These are phyloP conservation scores for Ormyrus pomaceus DNA, from an alignment of 2,888 invertebrate genomes.

Conservation along the genomic window DNA sequence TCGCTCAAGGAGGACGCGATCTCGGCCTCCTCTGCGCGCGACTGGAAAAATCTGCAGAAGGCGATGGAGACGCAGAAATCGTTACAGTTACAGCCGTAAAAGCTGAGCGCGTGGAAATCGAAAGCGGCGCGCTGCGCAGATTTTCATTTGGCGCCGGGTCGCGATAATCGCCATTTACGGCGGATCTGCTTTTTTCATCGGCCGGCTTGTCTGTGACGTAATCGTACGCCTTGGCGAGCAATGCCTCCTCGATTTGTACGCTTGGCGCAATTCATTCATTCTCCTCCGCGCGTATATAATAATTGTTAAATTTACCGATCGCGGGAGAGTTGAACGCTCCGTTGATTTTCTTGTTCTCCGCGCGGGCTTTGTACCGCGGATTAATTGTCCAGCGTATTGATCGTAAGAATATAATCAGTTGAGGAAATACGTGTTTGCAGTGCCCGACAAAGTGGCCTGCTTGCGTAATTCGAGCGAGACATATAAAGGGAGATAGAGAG, in stretches of 20 bases:
- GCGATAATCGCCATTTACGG: constrained; percentile 50
- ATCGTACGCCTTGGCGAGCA: neutral
- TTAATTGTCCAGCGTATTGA: too few species aligned
- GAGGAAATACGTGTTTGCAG: too few species aligned
- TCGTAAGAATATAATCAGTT: too few species aligned
- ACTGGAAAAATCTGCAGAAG: neutral
- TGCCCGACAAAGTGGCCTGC: too few species aligned
- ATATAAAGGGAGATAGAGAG: neutral
- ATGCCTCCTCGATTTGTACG: constrained; percentile 10
- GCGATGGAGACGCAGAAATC: constrained; percentile 31
- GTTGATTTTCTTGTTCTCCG: too few species aligned
- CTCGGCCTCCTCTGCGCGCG: constrained; percentile 3
- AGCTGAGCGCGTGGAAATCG: constrained; percentile 30
- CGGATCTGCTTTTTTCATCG: constrained; percentile 32
- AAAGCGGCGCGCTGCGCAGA: constrained; percentile 23
- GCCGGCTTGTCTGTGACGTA: neutral
- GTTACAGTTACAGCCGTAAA: constrained; percentile 34
- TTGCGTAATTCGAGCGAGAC: too few species aligned
- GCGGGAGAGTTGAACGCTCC: constrained; percentile 30
- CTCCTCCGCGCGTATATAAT: constrained; percentile 23
- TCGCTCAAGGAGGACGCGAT: constrained; percentile 2
- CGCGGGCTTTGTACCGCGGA: too few species aligned
- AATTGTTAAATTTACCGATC: constrained; percentile 49
- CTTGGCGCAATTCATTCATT: constrained; percentile 1
- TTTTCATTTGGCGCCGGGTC: constrained; percentile 27